Evolutionary conservation across 2,113 vertebrate species (phyloP).

Genomic region (Emydocephalus ijimae): DNA sequence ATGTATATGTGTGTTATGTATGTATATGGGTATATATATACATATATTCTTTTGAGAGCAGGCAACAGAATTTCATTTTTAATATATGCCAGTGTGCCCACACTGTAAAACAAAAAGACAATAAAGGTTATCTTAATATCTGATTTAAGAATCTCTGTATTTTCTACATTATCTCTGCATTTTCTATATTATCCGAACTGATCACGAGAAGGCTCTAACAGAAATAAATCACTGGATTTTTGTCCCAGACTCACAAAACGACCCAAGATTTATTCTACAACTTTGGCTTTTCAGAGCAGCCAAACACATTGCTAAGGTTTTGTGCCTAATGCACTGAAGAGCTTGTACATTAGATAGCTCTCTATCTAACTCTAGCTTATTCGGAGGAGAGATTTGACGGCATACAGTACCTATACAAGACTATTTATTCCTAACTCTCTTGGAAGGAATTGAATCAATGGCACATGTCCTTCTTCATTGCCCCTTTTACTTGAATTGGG

Average conservation of each 20-base stretch:
- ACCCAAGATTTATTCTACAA: neutral
- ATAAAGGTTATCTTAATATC: neutral
- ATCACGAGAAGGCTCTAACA: neutral
- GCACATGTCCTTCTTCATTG: neutral
- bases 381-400: neutral
- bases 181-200: neutral
- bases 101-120: too few relatives aligned
- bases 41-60: too few relatives aligned
- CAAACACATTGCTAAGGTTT: neutral
- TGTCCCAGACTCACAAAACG: neutral
- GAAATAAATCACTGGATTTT: neutral
- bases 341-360: neutral
- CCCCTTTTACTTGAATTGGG: neutral
- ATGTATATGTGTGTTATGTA: too few relatives aligned
- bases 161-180: neutral
- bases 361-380: neutral
- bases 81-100: too few relatives aligned
- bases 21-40: too few relatives aligned
- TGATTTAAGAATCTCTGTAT: neutral
- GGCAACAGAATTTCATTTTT: too few relatives aligned
- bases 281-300: neutral
- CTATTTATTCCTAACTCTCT: neutral
- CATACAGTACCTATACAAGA: neutral
- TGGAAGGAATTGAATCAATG: neutral
- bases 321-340: neutral